Conservation (phyloP, 2,888 invertebrate species). For the Eupithecia inturbata region DNA sequence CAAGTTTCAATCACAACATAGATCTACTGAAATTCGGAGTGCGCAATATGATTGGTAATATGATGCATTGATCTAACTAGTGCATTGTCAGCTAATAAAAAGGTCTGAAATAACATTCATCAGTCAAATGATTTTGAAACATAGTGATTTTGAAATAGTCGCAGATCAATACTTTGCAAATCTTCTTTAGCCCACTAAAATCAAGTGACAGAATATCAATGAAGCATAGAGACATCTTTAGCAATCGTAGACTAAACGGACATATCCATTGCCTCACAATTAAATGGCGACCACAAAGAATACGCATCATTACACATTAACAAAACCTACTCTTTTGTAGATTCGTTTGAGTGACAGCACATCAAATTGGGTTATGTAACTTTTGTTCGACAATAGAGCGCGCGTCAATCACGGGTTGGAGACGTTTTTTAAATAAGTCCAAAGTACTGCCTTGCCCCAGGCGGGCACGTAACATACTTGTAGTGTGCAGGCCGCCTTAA, state of each 20-base stretch:
- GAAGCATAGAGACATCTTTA: conserved; percentile 56
- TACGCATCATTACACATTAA: conserved; percentile 80
- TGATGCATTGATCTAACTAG: background rate
- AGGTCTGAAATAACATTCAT: background rate
- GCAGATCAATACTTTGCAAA: conserved; percentile 3
- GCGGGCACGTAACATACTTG: conserved; percentile 63
- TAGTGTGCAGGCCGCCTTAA: conserved; percentile 48
- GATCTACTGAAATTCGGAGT: background rate
- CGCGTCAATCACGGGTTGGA: conserved; percentile 77
- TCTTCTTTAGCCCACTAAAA: background rate
- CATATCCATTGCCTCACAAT: conserved; percentile 75
- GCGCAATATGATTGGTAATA: background rate
- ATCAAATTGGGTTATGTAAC: conserved; percentile 76
- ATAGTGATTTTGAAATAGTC: background rate
- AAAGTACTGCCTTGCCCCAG: conserved; percentile 68
- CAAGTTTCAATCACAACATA: conserved; percentile 44
- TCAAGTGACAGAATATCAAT: conserved; percentile 45
- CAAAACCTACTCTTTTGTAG: conserved; percentile 74
- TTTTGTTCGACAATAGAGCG: conserved; percentile 71
- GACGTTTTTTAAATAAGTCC: conserved; percentile 81
- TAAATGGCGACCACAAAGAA: conserved; percentile 80
- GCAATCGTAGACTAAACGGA: conserved; percentile 66
- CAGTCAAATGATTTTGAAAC: conserved; percentile 1
- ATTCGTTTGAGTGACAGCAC: conserved; percentile 75
- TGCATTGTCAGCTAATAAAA: background rate